A percentile compares a stretch with the other conserved stretches of the same genome.
phyloP scores from a whole-genome alignment of 2,797 vertebrate species.

The Astyanax mexicanus region DNA sequence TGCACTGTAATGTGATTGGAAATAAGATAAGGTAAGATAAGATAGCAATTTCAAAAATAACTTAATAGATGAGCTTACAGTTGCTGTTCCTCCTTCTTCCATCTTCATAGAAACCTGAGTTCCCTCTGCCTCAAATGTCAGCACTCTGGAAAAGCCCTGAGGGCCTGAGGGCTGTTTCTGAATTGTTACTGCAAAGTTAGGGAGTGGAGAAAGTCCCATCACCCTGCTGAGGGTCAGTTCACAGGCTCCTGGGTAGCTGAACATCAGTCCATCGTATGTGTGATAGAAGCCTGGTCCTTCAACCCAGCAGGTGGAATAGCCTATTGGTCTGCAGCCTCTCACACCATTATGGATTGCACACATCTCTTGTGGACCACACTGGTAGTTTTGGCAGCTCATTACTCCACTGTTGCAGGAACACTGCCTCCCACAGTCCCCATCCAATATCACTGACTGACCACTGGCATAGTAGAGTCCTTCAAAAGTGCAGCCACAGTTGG shows the following conservation, averaged over 20 bases:
- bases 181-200: conserved; percentile 60
- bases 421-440: conserved; percentile 59
- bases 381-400: conserved; percentile 58
- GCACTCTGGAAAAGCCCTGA: conserved; percentile 55
- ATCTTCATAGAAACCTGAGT: conserved; percentile 63
- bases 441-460: conserved; percentile 65
- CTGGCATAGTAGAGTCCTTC: conserved; percentile 68
- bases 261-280: conserved; percentile 71
- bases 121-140: conserved; percentile 66
- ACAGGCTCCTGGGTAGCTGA: conserved; percentile 73
- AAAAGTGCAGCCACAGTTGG: conserved; percentile 73
- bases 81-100: conserved; percentile 44
- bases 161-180: conserved; percentile 63
- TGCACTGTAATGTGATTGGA: too few relatives aligned
- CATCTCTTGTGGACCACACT: conserved; percentile 47
- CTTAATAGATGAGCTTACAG: conserved; percentile 56
- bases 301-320: conserved; percentile 64
- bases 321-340: conserved; percentile 66
- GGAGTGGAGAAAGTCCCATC: conserved; percentile 51
- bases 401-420: conserved; percentile 62
- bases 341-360: conserved; percentile 61
- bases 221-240: conserved; percentile 65
- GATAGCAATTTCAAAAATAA: too few relatives aligned
- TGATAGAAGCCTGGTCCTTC: conserved; percentile 66
- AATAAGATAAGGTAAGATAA: too few relatives aligned